Evolutionary conservation across 2,797 vertebrate genomes (phyloP).

Genomic region (Pitangus sulphuratus): DNA sequence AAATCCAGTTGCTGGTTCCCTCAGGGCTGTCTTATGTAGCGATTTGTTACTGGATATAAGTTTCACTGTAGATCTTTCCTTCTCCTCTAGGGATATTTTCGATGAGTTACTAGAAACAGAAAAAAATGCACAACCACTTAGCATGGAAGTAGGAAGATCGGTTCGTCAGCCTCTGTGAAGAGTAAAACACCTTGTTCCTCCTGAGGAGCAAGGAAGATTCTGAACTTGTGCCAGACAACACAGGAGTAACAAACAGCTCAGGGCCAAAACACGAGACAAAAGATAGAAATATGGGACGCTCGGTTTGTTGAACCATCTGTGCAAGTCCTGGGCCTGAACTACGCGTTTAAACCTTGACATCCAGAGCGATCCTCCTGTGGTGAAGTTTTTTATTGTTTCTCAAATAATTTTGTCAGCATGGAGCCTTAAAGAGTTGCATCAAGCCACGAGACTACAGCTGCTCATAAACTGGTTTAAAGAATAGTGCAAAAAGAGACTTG

Average conservation of each 20-base stretch:
- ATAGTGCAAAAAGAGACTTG: slow-evolving; percentile 52
- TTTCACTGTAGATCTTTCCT: neutral
- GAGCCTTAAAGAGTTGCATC: slow-evolving; percentile 75
- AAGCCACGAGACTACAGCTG: slow-evolving; percentile 68
- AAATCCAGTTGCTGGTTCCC: neutral
- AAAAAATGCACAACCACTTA: slow-evolving; percentile 75
- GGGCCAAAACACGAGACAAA: slow-evolving; percentile 74
- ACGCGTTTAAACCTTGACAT: neutral
- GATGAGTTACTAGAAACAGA: slow-evolving; percentile 94
- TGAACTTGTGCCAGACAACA: slow-evolving; percentile 63
- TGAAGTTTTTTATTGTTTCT: slow-evolving; percentile 68
- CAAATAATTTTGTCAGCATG: slow-evolving; percentile 68
- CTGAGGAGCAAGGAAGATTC: slow-evolving; percentile 44
- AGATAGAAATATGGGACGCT: slow-evolving; percentile 21
- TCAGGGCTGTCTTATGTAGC: neutral
- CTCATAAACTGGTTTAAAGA: slow-evolving; percentile 45
- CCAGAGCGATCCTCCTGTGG: slow-evolving; percentile 56
- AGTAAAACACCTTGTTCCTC: slow-evolving; percentile 48
- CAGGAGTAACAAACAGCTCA: slow-evolving; percentile 77
- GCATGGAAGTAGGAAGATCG: slow-evolving; percentile 70
- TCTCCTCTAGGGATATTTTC: slow-evolving; percentile 88
- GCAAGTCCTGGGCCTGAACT: slow-evolving; percentile 65
- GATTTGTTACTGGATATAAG: neutral
- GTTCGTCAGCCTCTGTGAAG: slow-evolving; percentile 75
- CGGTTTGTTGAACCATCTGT: slow-evolving; percentile 27